Conservation (phyloP, 2,888 invertebrate species). For the Temnothorax rugatulus region DNA sequence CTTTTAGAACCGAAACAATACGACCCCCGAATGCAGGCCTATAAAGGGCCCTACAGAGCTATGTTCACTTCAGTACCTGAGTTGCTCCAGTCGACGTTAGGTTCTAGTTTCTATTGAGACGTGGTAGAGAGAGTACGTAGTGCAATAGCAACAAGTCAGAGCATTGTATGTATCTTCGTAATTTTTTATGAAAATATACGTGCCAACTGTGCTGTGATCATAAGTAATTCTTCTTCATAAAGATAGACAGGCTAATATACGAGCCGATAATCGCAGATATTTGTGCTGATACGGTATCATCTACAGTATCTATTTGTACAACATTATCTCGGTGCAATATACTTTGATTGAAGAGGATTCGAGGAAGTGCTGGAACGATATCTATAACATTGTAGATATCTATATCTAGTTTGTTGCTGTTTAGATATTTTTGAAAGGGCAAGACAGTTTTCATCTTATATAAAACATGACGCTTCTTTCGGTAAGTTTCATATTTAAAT, state of each 20-base stretch:
- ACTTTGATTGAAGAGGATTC: not conserved
- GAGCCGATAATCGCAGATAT: not conserved
- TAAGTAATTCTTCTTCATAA: not conserved
- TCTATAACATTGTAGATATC: not conserved
- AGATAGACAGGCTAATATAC: not conserved
- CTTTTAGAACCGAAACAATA: not conserved
- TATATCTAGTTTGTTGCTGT: not conserved
- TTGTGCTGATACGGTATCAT: constrained; percentile 6
- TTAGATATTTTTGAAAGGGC: not conserved
- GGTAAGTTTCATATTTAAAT: constrained; percentile 9
- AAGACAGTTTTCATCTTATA: not conserved
- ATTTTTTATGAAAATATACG: not conserved
- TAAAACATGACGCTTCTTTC: not conserved
- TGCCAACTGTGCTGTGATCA: not conserved
- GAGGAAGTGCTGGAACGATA: not conserved
- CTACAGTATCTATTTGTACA: not conserved
- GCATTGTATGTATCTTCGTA: not conserved
- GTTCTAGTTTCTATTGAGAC: not conserved
- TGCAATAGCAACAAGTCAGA: not conserved
- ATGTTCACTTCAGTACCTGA: not conserved
- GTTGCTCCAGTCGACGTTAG: not conserved
- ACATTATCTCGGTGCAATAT: not conserved
- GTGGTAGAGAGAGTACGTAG: not conserved
- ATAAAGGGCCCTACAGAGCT: not conserved
- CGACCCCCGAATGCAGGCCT: not conserved